Percentiles rank a stretch among this genome's conserved stretches.
Conservation (phyloP, 2,113 vertebrate genomes). For the Microtus ochrogaster region DNA sequence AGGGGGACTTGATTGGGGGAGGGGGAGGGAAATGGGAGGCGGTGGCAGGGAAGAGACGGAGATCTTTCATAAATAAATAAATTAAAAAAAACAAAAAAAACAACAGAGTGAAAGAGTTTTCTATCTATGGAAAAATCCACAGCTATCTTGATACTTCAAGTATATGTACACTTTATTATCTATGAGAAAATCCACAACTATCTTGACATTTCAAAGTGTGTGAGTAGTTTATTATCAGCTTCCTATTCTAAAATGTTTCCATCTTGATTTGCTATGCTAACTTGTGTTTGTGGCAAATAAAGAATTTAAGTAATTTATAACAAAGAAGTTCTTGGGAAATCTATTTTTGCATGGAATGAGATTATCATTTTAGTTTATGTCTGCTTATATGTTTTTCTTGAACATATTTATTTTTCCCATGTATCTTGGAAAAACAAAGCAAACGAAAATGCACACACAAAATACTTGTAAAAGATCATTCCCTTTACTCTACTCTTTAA, state of each 20-base stretch:
- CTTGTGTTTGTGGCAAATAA: constrained; percentile 14
- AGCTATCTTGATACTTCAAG: constrained; percentile 4
- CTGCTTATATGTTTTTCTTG: background rate
- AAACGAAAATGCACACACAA: background rate
- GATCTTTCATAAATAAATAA: too few relatives aligned
- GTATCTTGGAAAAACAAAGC: background rate
- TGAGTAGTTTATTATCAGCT: background rate
- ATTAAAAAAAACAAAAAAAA: too few relatives aligned
- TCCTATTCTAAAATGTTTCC: constrained; percentile 39
- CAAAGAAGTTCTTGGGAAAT: background rate
- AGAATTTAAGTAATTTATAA: background rate
- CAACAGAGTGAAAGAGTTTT: constrained; percentile 21
- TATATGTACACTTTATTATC: background rate
- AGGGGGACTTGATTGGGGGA: too few relatives aligned
- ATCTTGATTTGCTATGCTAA: background rate
- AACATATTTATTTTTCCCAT: background rate
- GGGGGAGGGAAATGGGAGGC: too few relatives aligned
- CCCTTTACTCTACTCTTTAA: background rate
- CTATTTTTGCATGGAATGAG: background rate
- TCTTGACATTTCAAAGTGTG: constrained; percentile 10
- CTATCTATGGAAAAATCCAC: background rate
- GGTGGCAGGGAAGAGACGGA: too few relatives aligned
- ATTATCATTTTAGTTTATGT: background rate
- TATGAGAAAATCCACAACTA: constrained; percentile 22
- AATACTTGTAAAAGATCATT: background rate